Evolutionary conservation across 2,113 vertebrate species (phyloP), one percentile per base, ranked within the genome.

Genomic region (Trachemys scripta): DNA sequence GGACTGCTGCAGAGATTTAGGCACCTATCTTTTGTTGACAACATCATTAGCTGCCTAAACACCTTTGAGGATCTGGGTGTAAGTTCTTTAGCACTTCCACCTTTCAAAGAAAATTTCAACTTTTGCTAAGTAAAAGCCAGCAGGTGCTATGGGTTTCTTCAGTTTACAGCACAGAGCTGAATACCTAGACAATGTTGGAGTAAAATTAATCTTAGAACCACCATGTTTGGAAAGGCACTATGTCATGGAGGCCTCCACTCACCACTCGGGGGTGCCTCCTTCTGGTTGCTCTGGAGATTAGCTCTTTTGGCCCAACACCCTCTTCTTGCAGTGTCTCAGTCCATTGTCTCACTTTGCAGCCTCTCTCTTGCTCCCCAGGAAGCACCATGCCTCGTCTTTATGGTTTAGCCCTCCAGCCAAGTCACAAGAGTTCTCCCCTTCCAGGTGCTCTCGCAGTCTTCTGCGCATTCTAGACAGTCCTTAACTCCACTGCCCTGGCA

Each of bases 151-250:
- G 24, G 24, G 42, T 7, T 42, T 24, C 38, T 76, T 12, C 22
- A 65, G 31, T 27, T 79, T 0, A 0, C 56, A 79, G 82, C 78
- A 81, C 59, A 85, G 87, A 5, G 1, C 59, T 75, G 80, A 90
- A 88, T 82, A 91, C 86, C 38, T 76, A 69, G 53, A 57, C 3
- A 2, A 59, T n/a, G 82, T 47, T 89, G 87, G 45, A 27, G 11
- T 89, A 82, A 91, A 82, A 85, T 90, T 94, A 83, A 92, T 93
- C 84, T 31, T 75, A 92, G 84, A 94, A 85, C 85, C 93, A 47
- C 65, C 42, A 3, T 35, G 82, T 57, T 80, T 38, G 47, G 51
- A 47, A 47, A 80, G 3, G 4, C 42, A 93, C 65, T 69, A 4
- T 4, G 19, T 20, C 65, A 22, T 38, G 8, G 65, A 16, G 16